phyloP scores from a whole-genome alignment of 2,113 vertebrate genomes.

The Centropristis striata region DNA sequence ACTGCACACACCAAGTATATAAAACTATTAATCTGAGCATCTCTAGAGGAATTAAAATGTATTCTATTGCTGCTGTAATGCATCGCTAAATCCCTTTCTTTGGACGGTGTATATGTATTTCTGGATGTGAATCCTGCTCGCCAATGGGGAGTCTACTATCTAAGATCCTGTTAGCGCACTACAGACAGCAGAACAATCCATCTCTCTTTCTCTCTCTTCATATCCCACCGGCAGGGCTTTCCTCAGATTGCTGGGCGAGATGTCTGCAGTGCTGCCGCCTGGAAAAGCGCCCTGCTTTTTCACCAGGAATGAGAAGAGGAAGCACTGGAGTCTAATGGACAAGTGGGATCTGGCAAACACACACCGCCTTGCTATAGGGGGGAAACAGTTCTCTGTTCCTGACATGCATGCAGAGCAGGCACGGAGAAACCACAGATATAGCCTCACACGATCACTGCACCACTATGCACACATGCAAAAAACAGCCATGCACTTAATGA shows the following conservation, averaged over 20 bases:
- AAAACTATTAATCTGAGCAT: conserved; percentile 27
- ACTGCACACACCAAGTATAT: not conserved
- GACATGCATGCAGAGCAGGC: not conserved
- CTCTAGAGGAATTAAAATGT: conserved; percentile 45
- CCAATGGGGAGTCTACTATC: conserved; percentile 27
- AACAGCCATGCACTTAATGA: conserved; percentile 7
- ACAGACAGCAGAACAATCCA: conserved; percentile 56
- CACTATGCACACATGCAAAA: conserved; percentile 9
- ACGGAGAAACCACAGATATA: not conserved
- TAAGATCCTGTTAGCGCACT: conserved; percentile 57
- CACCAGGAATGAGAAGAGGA: conserved; percentile 47
- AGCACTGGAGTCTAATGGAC: conserved; percentile 44
- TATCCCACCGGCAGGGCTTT: conserved; percentile 55
- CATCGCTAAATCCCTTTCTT: conserved; percentile 49
- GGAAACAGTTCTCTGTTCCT: not conserved
- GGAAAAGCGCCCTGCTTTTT: conserved; percentile 42
- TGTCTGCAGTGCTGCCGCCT: conserved; percentile 45
- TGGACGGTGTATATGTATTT: conserved; percentile 2
- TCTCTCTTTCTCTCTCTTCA: conserved; percentile 41
- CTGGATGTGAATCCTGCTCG: conserved; percentile 19
- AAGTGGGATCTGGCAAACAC: conserved; percentile 22
- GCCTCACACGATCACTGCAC: conserved; percentile 3
- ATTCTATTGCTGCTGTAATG: conserved; percentile 24
- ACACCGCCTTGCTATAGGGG: not conserved
- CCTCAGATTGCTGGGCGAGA: conserved; percentile 56